Conservation (phyloP, 2,113 vertebrate species). For the Azemiops feae region DNA sequence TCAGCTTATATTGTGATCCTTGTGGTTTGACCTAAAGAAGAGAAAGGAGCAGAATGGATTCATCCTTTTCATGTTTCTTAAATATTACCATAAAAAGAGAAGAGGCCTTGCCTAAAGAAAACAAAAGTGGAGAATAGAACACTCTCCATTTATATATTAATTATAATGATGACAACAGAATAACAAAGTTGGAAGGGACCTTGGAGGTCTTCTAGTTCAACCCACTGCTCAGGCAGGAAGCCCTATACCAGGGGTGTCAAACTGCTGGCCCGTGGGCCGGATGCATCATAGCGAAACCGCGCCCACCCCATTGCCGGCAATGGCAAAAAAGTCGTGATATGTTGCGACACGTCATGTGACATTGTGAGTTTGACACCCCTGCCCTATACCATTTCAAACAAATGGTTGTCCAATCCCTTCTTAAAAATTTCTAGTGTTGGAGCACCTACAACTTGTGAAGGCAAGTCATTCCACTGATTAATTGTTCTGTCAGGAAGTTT, state of each 20-base stretch:
- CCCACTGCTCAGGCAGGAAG: background rate
- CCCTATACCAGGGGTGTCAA: background rate
- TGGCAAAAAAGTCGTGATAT: too few species aligned
- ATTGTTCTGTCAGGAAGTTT: background rate
- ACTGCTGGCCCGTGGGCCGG: too few species aligned
- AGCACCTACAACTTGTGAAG: background rate
- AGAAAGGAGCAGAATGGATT: background rate
- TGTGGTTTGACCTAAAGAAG: background rate
- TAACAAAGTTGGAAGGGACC: background rate
- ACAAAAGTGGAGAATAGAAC: background rate
- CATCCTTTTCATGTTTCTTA: too few species aligned
- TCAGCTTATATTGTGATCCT: background rate
- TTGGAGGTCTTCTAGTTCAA: background rate
- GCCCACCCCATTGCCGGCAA: too few species aligned
- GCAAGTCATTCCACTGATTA: background rate
- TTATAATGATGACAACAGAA: background rate
- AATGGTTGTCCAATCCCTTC: background rate
- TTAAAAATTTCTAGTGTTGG: background rate
- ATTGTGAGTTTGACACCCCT: too few species aligned
- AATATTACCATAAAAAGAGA: background rate
- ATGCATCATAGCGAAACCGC: too few species aligned
- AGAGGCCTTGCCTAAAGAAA: background rate
- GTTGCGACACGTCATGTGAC: too few species aligned
- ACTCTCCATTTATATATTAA: background rate
- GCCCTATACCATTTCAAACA: background rate